Evolutionary conservation across 2,797 vertebrate genomes (phyloP), one percentile per base, ranked within the genome.

Genomic region (Myotis pilosus): DNA sequence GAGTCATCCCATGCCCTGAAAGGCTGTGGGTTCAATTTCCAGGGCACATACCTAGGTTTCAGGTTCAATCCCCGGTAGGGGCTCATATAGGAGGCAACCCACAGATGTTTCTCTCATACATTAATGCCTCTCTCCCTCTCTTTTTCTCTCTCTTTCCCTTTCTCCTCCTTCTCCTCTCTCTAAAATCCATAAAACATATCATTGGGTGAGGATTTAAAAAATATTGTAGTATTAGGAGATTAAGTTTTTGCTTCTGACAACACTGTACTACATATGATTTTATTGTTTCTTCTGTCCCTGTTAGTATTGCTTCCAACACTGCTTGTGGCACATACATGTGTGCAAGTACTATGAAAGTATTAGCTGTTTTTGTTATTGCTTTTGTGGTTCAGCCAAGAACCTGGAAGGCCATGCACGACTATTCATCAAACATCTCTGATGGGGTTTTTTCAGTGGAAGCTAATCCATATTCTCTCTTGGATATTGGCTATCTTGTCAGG

Each of bases 151-250:
- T 68, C n/a, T 68, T 19, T 20, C n/a, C 4, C 64, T 68, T 20
- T 68, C n/a, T 68, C 7, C 30, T 3, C 30, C 64, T 66, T 33
- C n/a, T 19, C 17, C n/a, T 68, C 64, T 36, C n/a, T 33, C n/a
- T 68, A 36, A 68, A 33, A 36, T 68, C 64, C n/a, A 33, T 36
- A 68, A 33, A 36, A 36, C 64, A 36, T 68, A 68, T 68, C 64
- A 8, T 68, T 19, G 2, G 17, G 17, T 36, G n/a, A 68, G 64
- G n/a, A 10, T n/a, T 68, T 9, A 68, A 33, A 66, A 68, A 9
- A 68, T 68, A 68, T 68, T 3, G n/a, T 17, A 20, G 64, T 68
- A 33, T 90, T 81, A 90, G 74, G 23, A 95, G 53, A 36, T 87
- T 5, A 33, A 66, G 44, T 41, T 57, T 62, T 92, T 68, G n/a